These are phyloP conservation scores for Ceriagrion tenellum DNA, from an alignment of 2,888 invertebrate genomes.

Conservation along the genomic window DNA sequence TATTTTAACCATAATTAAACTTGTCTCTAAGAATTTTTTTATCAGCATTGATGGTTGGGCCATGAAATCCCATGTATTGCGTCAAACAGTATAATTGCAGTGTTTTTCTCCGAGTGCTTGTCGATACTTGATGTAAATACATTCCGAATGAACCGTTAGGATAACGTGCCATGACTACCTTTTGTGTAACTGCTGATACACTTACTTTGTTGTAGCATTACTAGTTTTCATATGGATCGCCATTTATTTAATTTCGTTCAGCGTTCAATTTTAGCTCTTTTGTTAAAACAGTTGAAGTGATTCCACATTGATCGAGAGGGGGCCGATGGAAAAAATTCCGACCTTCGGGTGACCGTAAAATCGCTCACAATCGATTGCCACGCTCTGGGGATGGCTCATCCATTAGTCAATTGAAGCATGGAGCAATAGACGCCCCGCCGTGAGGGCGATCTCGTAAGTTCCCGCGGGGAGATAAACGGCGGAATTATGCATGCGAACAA, in stretches of 20 bases:
- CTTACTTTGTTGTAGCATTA: no score
- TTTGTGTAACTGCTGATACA: no score
- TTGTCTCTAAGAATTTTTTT: no score
- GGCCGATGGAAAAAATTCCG: not conserved
- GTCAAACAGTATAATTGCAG: no score
- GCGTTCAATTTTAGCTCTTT: not conserved
- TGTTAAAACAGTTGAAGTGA: not conserved
- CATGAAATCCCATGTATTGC: no score
- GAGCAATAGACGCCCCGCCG: not conserved
- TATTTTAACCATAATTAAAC: no score
- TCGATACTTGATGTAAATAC: no score
- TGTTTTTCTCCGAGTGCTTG: no score
- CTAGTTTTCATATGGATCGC: no score
- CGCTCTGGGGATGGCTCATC: not conserved
- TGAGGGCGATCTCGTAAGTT: not conserved
- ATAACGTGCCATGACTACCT: no score
- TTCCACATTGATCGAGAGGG: not conserved
- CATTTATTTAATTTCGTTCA: not conserved
- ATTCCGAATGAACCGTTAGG: no score
- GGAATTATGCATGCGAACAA: constrained; percentile 25
- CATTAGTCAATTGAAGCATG: not conserved
- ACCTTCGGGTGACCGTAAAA: not conserved
- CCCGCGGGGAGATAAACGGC: constrained; percentile 24
- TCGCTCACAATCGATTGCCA: not conserved
- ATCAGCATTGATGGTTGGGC: no score